These are phyloP conservation scores for Megathymus violae DNA, from an alignment of 1,140 invertebrate species.

Conservation along the genomic window DNA sequence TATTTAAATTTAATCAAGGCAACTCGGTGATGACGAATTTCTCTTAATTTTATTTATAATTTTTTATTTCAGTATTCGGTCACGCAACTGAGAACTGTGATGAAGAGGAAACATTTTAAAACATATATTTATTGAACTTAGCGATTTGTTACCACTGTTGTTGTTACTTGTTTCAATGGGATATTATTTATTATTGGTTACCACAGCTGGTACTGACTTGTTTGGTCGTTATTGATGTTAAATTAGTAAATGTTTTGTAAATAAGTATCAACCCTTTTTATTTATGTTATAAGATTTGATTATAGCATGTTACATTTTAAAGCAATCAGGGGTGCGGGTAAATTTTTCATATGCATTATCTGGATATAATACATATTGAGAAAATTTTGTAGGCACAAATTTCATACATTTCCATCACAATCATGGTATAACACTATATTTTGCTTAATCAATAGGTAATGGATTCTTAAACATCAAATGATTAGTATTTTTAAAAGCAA, in stretches of 20 bases:
- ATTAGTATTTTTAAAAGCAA: constrained; percentile 42
- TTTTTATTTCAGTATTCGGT: constrained; percentile 89
- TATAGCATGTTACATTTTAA: constrained; percentile 65
- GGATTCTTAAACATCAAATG: constrained; percentile 44
- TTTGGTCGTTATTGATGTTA: constrained; percentile 52
- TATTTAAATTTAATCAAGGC: too few species aligned
- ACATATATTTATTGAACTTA: constrained; percentile 66
- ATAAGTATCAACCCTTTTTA: constrained; percentile 67
- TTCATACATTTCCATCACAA: constrained; percentile 59
- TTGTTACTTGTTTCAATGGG: constrained; percentile 73
- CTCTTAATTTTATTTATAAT: too few species aligned
- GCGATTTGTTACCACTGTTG: constrained; percentile 78
- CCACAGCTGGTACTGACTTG: constrained; percentile 62
- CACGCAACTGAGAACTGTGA: constrained; percentile 91
- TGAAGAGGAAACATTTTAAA: constrained; percentile 91
- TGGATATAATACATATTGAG: constrained; percentile 75
- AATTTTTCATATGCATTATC: constrained; percentile 73
- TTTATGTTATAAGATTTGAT: constrained; percentile 46
- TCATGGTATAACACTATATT: constrained; percentile 61
- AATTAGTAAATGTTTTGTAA: constrained; percentile 70
- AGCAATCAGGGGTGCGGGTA: constrained; percentile 56
- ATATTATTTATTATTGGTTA: constrained; percentile 78
- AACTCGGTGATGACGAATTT: too few species aligned
- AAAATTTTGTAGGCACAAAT: constrained; percentile 63
- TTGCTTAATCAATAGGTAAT: constrained; percentile 41